These are phyloP conservation scores for Nycteola revayana DNA, from an alignment of 2,888 invertebrate genomes.

Conservation along the genomic window DNA sequence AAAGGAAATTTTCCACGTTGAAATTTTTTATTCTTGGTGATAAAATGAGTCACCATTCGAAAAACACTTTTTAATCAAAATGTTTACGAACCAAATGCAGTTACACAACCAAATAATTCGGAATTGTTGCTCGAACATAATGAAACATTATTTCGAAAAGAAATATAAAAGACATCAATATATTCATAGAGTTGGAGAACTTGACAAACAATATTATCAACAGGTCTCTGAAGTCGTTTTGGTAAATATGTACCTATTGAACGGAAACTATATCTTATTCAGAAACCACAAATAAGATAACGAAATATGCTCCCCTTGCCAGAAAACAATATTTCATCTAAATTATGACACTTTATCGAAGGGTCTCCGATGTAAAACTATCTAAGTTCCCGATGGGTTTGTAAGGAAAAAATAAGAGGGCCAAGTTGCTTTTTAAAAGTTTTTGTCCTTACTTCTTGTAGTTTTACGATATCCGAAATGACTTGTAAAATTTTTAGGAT, in stretches of 20 bases:
- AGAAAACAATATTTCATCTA: constrained; percentile 68
- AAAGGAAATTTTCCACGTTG: no score
- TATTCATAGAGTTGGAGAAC: constrained; percentile 13
- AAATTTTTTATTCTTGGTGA: no score
- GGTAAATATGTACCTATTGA: constrained; percentile 35
- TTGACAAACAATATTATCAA: constrained; percentile 46
- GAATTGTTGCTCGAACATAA: background rate
- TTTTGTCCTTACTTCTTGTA: constrained; percentile 54
- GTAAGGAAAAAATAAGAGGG: constrained; percentile 62
- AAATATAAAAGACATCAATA: constrained; percentile 21
- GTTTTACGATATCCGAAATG: constrained; percentile 63
- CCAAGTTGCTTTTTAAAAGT: constrained; percentile 62
- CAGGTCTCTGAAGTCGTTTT: constrained; percentile 44
- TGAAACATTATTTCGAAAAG: constrained; percentile 17
- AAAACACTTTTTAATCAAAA: no score
- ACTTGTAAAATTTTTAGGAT: constrained; percentile 64
- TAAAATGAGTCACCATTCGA: no score
- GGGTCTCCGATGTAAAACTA: constrained; percentile 71
- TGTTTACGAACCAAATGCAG: no score
- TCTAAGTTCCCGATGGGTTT: constrained; percentile 61
- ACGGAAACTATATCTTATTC: constrained; percentile 47
- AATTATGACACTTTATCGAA: constrained; percentile 74
- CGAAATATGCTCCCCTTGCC: constrained; percentile 53
- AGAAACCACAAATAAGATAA: constrained; percentile 56
- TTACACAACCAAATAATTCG: constrained; percentile 1